Conservation (phyloP, 1,140 invertebrate species). For the Lepeophtheirus salmonis region DNA sequence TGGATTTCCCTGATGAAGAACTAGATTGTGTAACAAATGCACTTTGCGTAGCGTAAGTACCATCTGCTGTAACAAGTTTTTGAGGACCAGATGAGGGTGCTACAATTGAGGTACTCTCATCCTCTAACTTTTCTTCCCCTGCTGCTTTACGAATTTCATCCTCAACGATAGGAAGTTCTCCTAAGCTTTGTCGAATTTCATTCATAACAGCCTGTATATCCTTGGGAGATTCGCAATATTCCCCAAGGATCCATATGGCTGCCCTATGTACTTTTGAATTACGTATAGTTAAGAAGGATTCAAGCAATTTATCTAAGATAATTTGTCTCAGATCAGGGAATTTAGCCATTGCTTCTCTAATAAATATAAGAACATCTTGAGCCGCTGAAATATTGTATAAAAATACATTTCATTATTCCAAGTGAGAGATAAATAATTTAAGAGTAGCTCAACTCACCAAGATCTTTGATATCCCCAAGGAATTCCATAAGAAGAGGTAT, state of each 20-base stretch:
- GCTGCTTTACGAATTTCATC: constrained; percentile 51
- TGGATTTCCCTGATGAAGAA: constrained; percentile 25
- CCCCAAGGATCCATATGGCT: constrained; percentile 93
- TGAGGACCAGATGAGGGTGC: constrained; percentile 22
- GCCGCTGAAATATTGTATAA: too few relatives aligned
- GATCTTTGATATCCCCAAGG: constrained; percentile 79
- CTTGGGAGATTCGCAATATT: constrained; percentile 60
- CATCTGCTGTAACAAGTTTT: constrained; percentile 82
- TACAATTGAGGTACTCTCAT: constrained; percentile 25
- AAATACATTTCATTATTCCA: too few relatives aligned
- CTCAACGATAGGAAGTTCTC: constrained; percentile 73
- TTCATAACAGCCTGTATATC: constrained; percentile 41
- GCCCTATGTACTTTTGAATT: constrained; percentile 60
- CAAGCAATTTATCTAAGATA: constrained; percentile 61
- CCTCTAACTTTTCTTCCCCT: constrained; percentile 36
- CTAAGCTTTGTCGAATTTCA: constrained; percentile 41
- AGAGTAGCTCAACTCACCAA: constrained; percentile 53
- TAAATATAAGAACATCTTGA: constrained; percentile 12
- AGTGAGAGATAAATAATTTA: too few relatives aligned
- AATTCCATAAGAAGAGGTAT: constrained; percentile 91
- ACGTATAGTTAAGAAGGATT: constrained; percentile 56
- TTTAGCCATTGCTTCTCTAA: constrained; percentile 14
- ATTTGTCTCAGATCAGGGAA: constrained; percentile 39
- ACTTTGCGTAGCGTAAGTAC: constrained; percentile 94
- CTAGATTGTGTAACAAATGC: constrained; percentile 43